Conservation (phyloP, 2,113 vertebrate genomes). For the Mus pahari region DNA sequence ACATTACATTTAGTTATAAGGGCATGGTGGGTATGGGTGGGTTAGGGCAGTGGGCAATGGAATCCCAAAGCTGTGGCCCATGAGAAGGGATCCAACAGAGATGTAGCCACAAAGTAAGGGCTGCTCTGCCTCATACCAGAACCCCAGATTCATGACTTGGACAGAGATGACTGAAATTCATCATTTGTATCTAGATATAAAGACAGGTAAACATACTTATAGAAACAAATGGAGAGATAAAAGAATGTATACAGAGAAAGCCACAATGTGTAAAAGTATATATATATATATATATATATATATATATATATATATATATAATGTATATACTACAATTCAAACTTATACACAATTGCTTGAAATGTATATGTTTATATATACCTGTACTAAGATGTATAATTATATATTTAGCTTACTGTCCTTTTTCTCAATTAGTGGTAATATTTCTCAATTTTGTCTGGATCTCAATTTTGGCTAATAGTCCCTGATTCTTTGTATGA, state of each 20-base stretch:
- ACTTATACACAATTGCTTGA: background rate
- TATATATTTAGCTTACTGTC: background rate
- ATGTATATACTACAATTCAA: background rate
- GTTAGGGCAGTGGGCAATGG: rapidly evolving
- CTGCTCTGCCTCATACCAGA: background rate
- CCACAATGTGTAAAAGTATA: background rate
- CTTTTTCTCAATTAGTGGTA: background rate
- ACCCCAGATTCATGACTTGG: background rate
- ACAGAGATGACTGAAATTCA: background rate
- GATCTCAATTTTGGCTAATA: background rate
- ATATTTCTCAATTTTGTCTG: background rate
- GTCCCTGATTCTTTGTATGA: background rate
- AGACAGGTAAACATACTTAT: background rate
- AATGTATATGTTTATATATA: background rate
- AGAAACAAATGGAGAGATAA: background rate
- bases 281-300: background rate
- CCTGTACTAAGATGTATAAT: background rate
- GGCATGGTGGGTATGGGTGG: too few species aligned
- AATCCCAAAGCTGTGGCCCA: background rate
- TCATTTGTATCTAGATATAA: background rate
- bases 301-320: background rate
- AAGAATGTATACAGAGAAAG: background rate
- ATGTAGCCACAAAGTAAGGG: background rate
- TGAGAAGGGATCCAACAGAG: background rate
- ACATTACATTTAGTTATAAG: background rate